Base-by-base conservation (phyloP, 2,797 vertebrate species). In the Sebastolobus altivelis region DNA sequence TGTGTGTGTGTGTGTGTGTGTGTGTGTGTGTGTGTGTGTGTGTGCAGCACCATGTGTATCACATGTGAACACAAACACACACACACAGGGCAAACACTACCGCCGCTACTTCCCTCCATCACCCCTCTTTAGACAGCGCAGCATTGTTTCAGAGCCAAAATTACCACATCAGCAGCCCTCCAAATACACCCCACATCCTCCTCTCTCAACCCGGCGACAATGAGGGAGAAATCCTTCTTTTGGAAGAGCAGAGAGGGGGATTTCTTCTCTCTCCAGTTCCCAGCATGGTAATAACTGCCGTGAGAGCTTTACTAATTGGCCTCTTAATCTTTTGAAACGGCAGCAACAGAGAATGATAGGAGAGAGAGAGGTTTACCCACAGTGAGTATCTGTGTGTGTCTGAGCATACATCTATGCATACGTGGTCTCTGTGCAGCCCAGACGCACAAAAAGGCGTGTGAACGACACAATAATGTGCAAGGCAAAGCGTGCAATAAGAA, bases 131-230 rank as follows among this genome's bases (percentile, higher is more conserved):
- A 91, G 87, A 91, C 88, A 91, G 81, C 85, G 11, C 46, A 6
- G 88, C 92, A 92, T 94, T 94, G 94, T 94, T 90, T 81, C 79
- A 4, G 18, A 89, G 92, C 90, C 91, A 93, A 90, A 90, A 90
- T 91, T 58, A 93, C 85, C 91, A 93, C 89, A 95, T 90, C 92
- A 88, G 89, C 90, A 86, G 84, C 83, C 60, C 91, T 85, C 82
- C 80, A 81, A 77, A 85, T 81, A 87, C 88, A 87, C 88, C 82
- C 89, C 83, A 81, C 87, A 88, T 88, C 91, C 87, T 92, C 88
- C 68, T 46, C 83, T 84, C 87, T 78, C 87, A 66, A 82, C 78
- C 56, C 46, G 18, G 61, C 22, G 72, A 92, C 90, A 93, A 92
- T 90, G 84, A 87, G 74, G 70, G 37, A 87, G 79, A 91, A 91